Evolutionary conservation across 2,797 vertebrate species (phyloP).

Genomic region (Bovichtus diacanthus): DNA sequence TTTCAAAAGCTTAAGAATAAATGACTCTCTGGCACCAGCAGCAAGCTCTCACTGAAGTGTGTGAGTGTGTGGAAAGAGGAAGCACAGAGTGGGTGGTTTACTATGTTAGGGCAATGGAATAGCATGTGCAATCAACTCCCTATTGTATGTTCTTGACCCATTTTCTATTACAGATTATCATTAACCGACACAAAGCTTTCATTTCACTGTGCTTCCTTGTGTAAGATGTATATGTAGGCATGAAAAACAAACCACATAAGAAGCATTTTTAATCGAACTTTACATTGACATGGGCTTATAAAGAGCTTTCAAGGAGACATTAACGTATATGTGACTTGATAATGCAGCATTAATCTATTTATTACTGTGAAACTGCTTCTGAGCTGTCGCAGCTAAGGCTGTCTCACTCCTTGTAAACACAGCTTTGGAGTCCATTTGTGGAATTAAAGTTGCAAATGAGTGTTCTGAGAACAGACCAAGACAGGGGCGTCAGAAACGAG

Average conservation of each 20-base stretch:
- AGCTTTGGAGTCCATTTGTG: conserved; percentile 79
- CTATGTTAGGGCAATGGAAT: conserved; percentile 38
- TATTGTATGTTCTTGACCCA: conserved; percentile 64
- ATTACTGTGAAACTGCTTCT: conserved; percentile 69
- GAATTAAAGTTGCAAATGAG: conserved; percentile 82
- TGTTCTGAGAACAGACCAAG: conserved; percentile 58
- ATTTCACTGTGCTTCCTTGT: conserved; percentile 29
- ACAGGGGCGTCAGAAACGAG: conserved; percentile 52
- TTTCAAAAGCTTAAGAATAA: conserved; percentile 54
- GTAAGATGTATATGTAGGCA: conserved; percentile 22
- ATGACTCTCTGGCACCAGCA: conserved; percentile 25
- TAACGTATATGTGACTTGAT: conserved; percentile 72
- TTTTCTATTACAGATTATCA: conserved; percentile 67
- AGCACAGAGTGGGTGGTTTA: conserved; percentile 35
- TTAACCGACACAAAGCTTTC: conserved; percentile 49
- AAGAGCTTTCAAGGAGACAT: conserved; percentile 65
- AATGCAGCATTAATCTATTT: conserved; percentile 75
- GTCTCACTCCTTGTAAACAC: conserved; percentile 72
- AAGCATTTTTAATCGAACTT: conserved; percentile 71
- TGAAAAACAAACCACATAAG: conserved; percentile 40
- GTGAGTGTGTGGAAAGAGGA: not conserved
- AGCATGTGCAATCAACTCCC: conserved; percentile 53
- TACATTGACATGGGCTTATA: conserved; percentile 41
- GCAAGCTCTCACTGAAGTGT: conserved; percentile 16
- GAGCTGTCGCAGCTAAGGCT: conserved; percentile 71